Percentiles rank a stretch among this genome's conserved stretches.
Evolutionary conservation across 64 coral and sea anemone species (phyloP).

Genomic region (Dendronephthya gigantea): DNA sequence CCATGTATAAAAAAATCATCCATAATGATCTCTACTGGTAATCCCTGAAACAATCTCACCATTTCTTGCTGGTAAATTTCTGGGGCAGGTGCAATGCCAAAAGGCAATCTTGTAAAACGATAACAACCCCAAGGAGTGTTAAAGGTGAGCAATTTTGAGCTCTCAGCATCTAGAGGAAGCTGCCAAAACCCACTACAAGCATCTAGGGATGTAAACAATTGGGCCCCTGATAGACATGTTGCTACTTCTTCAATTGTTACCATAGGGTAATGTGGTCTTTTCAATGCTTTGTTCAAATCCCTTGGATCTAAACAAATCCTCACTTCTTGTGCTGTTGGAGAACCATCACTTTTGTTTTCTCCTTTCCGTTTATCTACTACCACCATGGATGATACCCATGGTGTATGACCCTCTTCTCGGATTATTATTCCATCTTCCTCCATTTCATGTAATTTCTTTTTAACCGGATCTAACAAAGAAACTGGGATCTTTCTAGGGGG

Average conservation of each 20-base stretch:
- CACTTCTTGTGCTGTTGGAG: neutral
- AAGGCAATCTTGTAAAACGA: no score
- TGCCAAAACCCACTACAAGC: slow-evolving; percentile 36
- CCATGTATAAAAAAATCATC: no score
- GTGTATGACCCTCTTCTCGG: neutral
- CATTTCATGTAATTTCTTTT: neutral
- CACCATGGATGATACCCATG: neutral
- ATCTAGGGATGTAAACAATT: slow-evolving; percentile 11
- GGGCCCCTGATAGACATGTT: neutral
- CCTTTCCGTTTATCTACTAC: neutral
- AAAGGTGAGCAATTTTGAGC: neutral
- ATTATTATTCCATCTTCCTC: neutral
- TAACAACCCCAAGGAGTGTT: no score
- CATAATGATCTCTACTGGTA: no score
- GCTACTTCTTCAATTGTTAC: slow-evolving; percentile 24
- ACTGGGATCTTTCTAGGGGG: neutral
- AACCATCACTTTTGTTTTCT: neutral
- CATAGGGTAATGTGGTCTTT: slow-evolving; percentile 22
- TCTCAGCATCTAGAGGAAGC: neutral
- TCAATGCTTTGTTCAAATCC: neutral
- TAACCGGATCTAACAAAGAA: neutral
- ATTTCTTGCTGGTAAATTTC: no score
- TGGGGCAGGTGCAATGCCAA: no score
- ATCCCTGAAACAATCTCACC: no score
- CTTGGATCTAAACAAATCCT: neutral